Base-by-base conservation (phyloP, 2,113 vertebrate genomes). In the Antigone vipio region DNA sequence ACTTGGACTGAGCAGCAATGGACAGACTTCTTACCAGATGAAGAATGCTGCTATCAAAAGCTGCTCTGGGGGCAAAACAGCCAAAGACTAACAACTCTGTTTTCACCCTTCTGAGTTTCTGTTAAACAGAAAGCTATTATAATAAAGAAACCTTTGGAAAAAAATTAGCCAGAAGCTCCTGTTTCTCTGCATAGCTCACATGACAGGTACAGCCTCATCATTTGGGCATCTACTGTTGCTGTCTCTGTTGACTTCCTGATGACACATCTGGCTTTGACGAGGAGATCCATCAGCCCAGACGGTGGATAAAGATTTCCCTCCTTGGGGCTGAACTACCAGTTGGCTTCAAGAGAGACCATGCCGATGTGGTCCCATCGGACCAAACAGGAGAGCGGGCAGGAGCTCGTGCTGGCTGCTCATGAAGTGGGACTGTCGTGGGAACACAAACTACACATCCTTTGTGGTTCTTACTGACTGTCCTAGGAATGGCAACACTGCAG, bases 1-100 rank as follows among this genome's bases (percentile, higher is more conserved):
- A 35, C 44, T 44, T 0, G 0, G 32, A 40, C 23, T 73, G 23
- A 58, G 53, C 23, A 72, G 27, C 21, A n/a, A 44, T 0, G 8
- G 64, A 40, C 30, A 29, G 44, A 53, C 9, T n/a, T 52, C 44
- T 34, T 23, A 35, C 1, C 0, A 1, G 34, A 40, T 34, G 63
- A 77, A 84, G 50, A 49, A 32, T 7, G 53, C 32, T 3, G 4
- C 49, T 42, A 32, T 66, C 45, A 66, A 32, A 94, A 42, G 26
- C 30, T 30, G 40, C n/a, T 88, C n/a, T 64, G 1, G 9, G 9
- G 35, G 23, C 11, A 84, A 60, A 85, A 12, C 38, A 74, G 44
- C 12, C 8, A 4, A 75, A 90, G 47, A 45, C 21, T n/a, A 90
- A 59, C 56, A 85, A 11, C 13, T 67, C 71, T 85, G 26, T 16